Percentiles rank a stretch among this genome's conserved stretches.
Conservation (phyloP, 2,797 vertebrate species). For the Typhlichthys eigenmanni region DNA sequence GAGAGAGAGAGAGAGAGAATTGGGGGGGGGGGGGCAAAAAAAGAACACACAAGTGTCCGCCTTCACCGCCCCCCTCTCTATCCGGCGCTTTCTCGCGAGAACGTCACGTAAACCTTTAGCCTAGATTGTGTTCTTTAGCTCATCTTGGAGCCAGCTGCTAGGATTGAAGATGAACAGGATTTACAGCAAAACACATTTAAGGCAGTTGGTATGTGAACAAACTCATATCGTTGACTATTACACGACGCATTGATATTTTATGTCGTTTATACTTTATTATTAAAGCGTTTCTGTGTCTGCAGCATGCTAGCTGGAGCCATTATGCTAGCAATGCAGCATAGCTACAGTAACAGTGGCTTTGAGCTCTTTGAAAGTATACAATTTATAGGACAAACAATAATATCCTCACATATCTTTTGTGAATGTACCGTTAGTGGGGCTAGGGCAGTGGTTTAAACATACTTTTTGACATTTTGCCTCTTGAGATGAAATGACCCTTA, state of each 20-base stretch:
- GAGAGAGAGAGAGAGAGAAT: too few species aligned
- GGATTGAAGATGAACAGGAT: constrained; percentile 64
- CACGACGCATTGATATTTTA: not conserved
- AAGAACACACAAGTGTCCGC: too few species aligned
- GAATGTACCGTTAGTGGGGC: not conserved
- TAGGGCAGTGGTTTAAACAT: not conserved
- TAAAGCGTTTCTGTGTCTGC: not conserved
- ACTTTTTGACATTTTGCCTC: not conserved
- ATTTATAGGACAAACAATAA: too few species aligned
- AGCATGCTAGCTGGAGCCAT: constrained; percentile 7
- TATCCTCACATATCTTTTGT: too few species aligned
- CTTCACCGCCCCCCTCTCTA: too few species aligned
- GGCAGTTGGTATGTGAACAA: constrained; percentile 63
- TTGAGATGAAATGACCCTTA: not conserved
- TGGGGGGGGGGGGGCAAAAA: not conserved
- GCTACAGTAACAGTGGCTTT: not conserved
- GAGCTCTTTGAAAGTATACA: too few species aligned
- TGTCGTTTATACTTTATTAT: not conserved
- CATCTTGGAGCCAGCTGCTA: not conserved
- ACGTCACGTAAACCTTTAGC: constrained; percentile 57
- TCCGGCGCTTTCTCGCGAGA: constrained; percentile 62
- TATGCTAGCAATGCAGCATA: constrained; percentile 13
- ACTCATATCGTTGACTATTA: not conserved
- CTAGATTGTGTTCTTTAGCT: constrained; percentile 17
- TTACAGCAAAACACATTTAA: constrained; percentile 56